Evolutionary conservation across 2,888 invertebrate species (phyloP).

Genomic region (Calameuta idolon): DNA sequence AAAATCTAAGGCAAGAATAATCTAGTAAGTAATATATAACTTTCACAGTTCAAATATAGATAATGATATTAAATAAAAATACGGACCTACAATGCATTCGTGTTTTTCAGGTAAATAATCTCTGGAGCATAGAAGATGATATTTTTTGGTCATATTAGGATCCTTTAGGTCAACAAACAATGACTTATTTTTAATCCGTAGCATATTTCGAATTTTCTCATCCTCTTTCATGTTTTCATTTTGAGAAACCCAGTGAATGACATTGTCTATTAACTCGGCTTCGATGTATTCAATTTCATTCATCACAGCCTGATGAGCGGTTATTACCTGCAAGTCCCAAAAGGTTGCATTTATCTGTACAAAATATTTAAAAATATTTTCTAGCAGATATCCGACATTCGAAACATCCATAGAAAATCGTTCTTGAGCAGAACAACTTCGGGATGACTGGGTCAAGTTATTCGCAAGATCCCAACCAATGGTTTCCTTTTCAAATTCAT

Average conservation of each 20-base stretch:
- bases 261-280: constrained; percentile 48
- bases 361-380: background rate
- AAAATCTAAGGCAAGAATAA: background rate
- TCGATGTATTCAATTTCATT: constrained; percentile 44
- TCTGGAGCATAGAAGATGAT: constrained; percentile 49
- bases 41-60: background rate
- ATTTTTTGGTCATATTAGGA: constrained; percentile 36
- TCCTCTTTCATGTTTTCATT: background rate
- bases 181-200: constrained; percentile 45
- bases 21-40: background rate
- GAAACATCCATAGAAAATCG: background rate
- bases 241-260: constrained; percentile 31
- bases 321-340: constrained; percentile 29
- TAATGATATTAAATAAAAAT: background rate
- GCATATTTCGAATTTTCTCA: constrained; percentile 37
- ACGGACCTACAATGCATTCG: constrained; percentile 51
- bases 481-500: constrained; percentile 40
- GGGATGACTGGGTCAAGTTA: background rate
- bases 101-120: constrained; percentile 52
- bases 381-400: background rate
- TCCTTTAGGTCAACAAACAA: constrained; percentile 11
- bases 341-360: background rate
- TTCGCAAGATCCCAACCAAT: constrained; percentile 35
- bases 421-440: background rate
- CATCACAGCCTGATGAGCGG: constrained; percentile 29